Base-by-base conservation (phyloP, 2,113 vertebrate species). In the Bujurquina vittata region DNA sequence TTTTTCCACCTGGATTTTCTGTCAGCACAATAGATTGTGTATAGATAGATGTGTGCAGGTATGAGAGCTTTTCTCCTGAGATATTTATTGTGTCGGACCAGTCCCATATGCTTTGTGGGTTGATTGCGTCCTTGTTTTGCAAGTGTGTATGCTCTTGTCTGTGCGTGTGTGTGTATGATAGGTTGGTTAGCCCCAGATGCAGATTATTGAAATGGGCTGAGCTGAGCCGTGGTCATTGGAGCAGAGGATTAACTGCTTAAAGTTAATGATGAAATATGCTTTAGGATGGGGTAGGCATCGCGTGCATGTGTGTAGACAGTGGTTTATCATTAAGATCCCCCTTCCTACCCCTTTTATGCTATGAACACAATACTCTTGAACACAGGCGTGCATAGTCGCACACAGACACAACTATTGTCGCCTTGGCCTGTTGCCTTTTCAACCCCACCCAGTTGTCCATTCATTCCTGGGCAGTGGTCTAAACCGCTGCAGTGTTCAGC, bases 261-360 rank as follows among this genome's bases (percentile, higher is more conserved):
- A 93, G 88, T 89, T 95, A 95, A 96, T 95, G 94, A 95, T 96
- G 95, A 96, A 95, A 95, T 96, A 95, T 95, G 93, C 92, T 92
- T 84, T 80, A 89, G 94, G 89, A 93, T 35, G 22, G 67, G 57
- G 43, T 72, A 81, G 67, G 63, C 79, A 75, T 89, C 43, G 43
- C 35, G 87, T 75, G 87, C 57, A 22, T 77, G 49, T 76, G 75
- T 65, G 79, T 3, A 77, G 77, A 90, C 80, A 77, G 72, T 57
- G 61, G 57, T 86, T 84, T 93, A 59, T 87, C 77, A 77, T 84
- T 72, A 54, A 59, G 73, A 57, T 29, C 59, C 29, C 77, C 74
- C 31, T 26, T 69, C 29, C 52, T 9, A 33, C 67, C 35, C 40
- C 65, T 77, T 74, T 84, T 83, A 26, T 54, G 65, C 72, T 79